phyloP scores from a whole-genome alignment of 2,113 vertebrate species.

The Haplotaxodon microlepis region DNA sequence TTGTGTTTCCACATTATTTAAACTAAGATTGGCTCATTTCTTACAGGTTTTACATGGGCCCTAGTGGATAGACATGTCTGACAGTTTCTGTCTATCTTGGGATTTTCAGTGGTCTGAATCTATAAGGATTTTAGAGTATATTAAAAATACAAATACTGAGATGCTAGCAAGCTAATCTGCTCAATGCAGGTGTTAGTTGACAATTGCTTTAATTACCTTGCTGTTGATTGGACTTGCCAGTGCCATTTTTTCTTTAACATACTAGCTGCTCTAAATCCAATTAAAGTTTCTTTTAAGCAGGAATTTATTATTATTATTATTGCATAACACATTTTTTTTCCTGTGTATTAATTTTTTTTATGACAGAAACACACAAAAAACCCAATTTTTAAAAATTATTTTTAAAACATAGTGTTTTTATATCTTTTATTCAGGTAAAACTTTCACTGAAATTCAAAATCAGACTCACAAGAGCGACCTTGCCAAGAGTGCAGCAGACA shows the following conservation, averaged over 20 bases:
- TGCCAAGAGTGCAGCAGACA: neutral
- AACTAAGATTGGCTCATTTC: neutral
- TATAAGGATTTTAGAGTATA: neutral
- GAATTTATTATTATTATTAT: neutral
- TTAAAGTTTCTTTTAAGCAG: neutral
- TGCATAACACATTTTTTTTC: neutral
- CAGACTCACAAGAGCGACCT: neutral
- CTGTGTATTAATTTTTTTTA: neutral
- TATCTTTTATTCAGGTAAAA: neutral
- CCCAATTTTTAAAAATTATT: fast-evolving
- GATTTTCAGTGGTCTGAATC: neutral
- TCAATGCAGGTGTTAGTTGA: neutral
- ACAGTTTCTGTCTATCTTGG: neutral
- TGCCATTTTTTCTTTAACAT: neutral
- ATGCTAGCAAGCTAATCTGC: neutral
- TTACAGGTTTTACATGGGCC: neutral
- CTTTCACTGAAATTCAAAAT: neutral
- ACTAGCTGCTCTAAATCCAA: neutral
- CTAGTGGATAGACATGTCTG: slow-evolving; percentile 10
- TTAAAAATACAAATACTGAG: neutral
- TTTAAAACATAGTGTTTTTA: neutral
- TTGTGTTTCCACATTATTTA: neutral
- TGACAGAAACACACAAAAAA: neutral
- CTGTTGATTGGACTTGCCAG: neutral
- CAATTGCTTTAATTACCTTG: neutral